Evolutionary conservation across 2,888 invertebrate species (phyloP).

Genomic region (Psococerastis gibbosa): DNA sequence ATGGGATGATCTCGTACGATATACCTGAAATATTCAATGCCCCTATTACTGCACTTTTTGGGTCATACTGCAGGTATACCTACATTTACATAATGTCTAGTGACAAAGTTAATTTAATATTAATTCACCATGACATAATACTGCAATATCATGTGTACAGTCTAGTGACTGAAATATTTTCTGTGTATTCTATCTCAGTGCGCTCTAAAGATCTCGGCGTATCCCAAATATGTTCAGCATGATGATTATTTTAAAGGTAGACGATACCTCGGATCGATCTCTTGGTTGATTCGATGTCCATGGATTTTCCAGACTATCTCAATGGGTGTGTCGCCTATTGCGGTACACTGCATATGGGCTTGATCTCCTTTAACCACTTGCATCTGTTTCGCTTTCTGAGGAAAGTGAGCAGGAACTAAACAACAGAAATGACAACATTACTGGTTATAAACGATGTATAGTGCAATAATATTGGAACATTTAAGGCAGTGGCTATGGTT

Average conservation of each 20-base stretch:
- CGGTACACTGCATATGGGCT: slow-evolving; percentile 69
- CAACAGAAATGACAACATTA: no score
- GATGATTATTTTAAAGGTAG: no score
- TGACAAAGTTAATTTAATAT: not conserved
- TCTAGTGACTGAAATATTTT: no score
- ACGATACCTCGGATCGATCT: slow-evolving; percentile 43
- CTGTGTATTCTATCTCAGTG: no score
- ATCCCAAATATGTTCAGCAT: no score
- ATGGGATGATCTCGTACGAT: slow-evolving; percentile 56
- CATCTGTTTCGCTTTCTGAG: slow-evolving; percentile 62
- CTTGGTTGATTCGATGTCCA: slow-evolving; percentile 52
- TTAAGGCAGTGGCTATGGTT: no score
- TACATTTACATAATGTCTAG: no score
- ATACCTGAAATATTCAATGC: slow-evolving; percentile 37
- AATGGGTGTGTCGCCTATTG: slow-evolving; percentile 71
- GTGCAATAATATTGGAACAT: no score
- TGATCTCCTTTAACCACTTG: slow-evolving; percentile 67
- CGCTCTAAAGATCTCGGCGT: no score
- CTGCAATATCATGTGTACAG: no score
- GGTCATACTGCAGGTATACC: no score
- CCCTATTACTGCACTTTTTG: slow-evolving; percentile 3
- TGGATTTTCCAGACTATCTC: slow-evolving; percentile 69
- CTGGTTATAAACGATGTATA: no score
- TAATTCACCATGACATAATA: not conserved
- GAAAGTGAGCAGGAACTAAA: slow-evolving; percentile 65